A percentile compares a stretch with the other conserved stretches of the same genome.
phyloP scores from a whole-genome alignment of 2,888 invertebrate species.

The Thalpophila matura region DNA sequence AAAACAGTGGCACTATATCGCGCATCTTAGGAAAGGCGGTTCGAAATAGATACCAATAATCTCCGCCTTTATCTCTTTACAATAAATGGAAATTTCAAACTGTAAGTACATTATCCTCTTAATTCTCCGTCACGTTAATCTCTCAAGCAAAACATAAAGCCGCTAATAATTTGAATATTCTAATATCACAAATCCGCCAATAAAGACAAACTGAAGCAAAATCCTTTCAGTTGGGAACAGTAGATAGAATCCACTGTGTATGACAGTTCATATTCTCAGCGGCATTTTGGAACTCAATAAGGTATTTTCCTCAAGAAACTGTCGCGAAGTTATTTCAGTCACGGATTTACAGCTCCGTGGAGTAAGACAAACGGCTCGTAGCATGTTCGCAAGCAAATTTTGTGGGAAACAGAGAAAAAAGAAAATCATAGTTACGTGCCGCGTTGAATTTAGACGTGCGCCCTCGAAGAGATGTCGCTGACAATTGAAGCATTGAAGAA shows the following conservation, averaged over 20 bases:
- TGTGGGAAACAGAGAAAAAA: constrained; percentile 60
- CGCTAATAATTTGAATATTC: constrained; percentile 41
- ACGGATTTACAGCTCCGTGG: constrained; percentile 78
- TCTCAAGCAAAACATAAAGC: constrained; percentile 13
- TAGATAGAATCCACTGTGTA: constrained; percentile 62
- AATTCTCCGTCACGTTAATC: constrained; percentile 35
- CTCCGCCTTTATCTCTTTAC: constrained; percentile 11
- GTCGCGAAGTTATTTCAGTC: constrained; percentile 78
- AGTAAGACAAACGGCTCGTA: constrained; percentile 78
- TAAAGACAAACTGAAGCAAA: constrained; percentile 51
- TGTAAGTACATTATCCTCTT: constrained; percentile 29
- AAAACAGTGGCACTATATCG: constrained; percentile 15
- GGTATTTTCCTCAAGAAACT: constrained; percentile 63
- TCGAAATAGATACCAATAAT: neutral
- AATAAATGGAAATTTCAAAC: constrained; percentile 1
- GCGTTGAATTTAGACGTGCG: constrained; percentile 60
- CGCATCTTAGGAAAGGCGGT: constrained; percentile 2
- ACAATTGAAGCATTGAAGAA: constrained; percentile 49
- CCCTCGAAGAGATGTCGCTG: constrained; percentile 39
- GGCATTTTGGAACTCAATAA: constrained; percentile 72
- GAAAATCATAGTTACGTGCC: constrained; percentile 59
- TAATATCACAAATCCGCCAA: constrained; percentile 43
- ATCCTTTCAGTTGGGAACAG: constrained; percentile 46
- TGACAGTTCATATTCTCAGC: constrained; percentile 74
- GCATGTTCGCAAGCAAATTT: constrained; percentile 78